Percentiles rank a stretch among this genome's conserved stretches.
Conservation (phyloP, 2,113 vertebrate species). For the Gobiocypris rarus region DNA sequence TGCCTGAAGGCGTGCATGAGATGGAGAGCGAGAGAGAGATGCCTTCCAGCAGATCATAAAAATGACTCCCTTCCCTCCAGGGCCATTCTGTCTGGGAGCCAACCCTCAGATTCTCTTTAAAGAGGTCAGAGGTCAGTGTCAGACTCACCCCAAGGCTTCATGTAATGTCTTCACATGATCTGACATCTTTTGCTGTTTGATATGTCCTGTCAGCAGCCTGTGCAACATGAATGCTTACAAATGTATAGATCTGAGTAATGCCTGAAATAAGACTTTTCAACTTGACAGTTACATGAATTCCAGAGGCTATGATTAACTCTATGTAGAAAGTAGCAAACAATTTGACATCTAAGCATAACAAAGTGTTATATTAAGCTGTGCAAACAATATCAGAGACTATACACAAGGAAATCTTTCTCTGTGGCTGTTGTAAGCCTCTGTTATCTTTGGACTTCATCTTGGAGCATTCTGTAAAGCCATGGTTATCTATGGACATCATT, state of each 20-base stretch:
- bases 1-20: constrained; percentile 18
- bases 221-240: not conserved
- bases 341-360: not conserved
- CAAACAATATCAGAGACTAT: not conserved
- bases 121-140: constrained; percentile 20
- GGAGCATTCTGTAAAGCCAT: constrained; percentile 3
- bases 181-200: constrained; percentile 1
- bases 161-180: constrained; percentile 29
- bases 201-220: constrained; percentile 14
- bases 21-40: constrained; percentile 2
- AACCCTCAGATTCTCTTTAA: constrained; percentile 19
- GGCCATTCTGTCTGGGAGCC: not conserved
- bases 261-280: not conserved
- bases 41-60: constrained; percentile 26
- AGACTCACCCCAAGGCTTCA: not conserved
- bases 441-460: constrained; percentile 11
- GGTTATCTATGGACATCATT: constrained; percentile 9
- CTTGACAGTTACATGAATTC: not conserved
- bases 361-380: not conserved
- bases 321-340: not conserved
- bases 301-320: not conserved
- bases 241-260: constrained; percentile 3
- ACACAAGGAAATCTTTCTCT: not conserved
- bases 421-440: not conserved
- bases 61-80: not conserved